Conservation (phyloP, 1,140 invertebrate species). For the Bacillus rossius region DNA sequence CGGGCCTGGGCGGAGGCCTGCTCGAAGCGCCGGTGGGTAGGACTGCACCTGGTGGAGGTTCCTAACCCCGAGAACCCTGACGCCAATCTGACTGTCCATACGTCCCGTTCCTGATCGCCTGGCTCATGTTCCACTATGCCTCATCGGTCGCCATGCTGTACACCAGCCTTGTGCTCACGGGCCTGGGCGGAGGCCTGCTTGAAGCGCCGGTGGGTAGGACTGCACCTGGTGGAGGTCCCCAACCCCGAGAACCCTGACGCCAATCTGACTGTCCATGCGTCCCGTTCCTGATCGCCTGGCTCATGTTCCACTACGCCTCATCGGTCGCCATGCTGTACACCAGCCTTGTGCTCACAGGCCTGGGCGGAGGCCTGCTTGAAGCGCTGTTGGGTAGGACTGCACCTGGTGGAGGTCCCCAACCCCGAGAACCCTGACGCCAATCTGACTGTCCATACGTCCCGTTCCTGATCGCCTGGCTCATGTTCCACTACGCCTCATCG, state of each 20-base stretch:
- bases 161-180: constrained; percentile 22
- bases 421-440: too few species aligned
- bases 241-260: too few species aligned
- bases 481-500: constrained; percentile 57
- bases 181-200: constrained; percentile 15
- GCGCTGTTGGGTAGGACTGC: constrained; percentile 7
- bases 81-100: too few species aligned
- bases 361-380: constrained; percentile 11
- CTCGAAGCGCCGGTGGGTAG: constrained; percentile 9
- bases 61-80: too few species aligned
- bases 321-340: constrained; percentile 20
- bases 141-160: constrained; percentile 20
- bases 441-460: too few species aligned
- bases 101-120: constrained; percentile 44
- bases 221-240: too few species aligned
- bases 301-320: constrained; percentile 22
- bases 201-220: constrained; percentile 11
- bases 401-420: too few species aligned
- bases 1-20: constrained; percentile 22
- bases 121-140: constrained; percentile 26
- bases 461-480: constrained; percentile 64
- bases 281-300: constrained; percentile 41
- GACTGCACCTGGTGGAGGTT: too few species aligned
- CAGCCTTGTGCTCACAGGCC: constrained; percentile 23
- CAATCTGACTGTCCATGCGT: too few species aligned